These are phyloP conservation scores for Ferrisia virgata DNA, from an alignment of 2,888 invertebrate genomes.

Conservation along the genomic window DNA sequence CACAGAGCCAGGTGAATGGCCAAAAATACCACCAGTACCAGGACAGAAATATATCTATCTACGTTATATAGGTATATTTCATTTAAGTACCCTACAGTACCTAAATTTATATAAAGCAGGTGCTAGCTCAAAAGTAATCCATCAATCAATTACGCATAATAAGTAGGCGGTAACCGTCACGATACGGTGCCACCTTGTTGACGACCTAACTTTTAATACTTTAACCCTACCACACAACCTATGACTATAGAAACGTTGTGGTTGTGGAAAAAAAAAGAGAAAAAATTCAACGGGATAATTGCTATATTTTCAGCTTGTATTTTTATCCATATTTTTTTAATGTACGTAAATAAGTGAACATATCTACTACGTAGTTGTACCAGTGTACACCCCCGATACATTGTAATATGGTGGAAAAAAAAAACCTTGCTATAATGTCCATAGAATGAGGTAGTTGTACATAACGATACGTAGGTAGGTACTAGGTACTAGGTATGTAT, in stretches of 20 bases:
- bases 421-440: background rate
- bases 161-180: slow-evolving; percentile 37
- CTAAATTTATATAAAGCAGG: background rate
- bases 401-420: background rate
- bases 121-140: slow-evolving; percentile 32
- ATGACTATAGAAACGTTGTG: background rate
- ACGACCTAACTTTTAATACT: slow-evolving; percentile 24
- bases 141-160: slow-evolving; percentile 44
- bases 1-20: background rate
- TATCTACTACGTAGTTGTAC: too few species aligned
- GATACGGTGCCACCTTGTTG: slow-evolving; percentile 38
- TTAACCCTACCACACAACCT: slow-evolving; percentile 33
- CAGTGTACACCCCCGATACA: background rate
- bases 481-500: too few species aligned
- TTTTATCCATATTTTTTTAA: too few species aligned
- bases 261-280: background rate
- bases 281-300: background rate
- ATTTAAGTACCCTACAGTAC: too few species aligned
- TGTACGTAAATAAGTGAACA: too few species aligned
- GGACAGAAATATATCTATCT: too few species aligned
- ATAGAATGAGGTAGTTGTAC: background rate
- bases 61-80: too few species aligned
- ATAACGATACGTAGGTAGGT: too few species aligned
- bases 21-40: background rate
- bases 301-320: slow-evolving; percentile 4